These are phyloP conservation scores for Tragelaphus imberbis DNA, from an alignment of 2,113 vertebrate genomes.

Conservation along the genomic window DNA sequence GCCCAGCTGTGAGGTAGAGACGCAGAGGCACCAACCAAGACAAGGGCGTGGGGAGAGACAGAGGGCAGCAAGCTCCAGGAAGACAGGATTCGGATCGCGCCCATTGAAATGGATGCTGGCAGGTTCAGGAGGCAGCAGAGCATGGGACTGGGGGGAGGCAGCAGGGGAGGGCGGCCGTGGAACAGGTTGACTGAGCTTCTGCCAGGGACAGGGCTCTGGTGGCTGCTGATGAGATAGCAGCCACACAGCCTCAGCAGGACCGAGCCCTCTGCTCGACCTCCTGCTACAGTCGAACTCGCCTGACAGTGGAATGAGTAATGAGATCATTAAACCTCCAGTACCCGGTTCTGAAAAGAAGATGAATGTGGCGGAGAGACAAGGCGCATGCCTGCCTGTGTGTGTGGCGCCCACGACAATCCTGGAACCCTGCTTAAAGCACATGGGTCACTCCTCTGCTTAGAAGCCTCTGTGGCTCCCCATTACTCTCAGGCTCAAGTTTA, in stretches of 20 bases:
- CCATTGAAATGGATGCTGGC: conserved; percentile 68
- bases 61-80: background rate
- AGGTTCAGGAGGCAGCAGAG: conserved; percentile 63
- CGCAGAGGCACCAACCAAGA: background rate
- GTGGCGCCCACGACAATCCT: background rate
- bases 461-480: background rate
- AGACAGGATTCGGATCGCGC: background rate
- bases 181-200: conserved; percentile 49
- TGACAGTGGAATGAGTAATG: conserved; percentile 69
- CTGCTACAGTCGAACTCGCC: conserved; percentile 24
- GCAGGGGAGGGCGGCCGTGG: background rate
- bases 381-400: fast-evolving
- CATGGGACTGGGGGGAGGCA: background rate
- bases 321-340: conserved; percentile 68
- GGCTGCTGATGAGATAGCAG: background rate
- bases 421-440: background rate
- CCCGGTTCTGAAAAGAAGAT: conserved; percentile 55
- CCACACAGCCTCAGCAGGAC: background rate
- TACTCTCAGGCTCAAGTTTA: background rate
- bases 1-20: background rate
- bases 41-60: background rate
- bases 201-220: background rate
- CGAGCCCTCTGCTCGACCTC: conserved; percentile 1
- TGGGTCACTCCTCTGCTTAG: background rate
- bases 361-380: conserved; percentile 44